phyloP scores from a whole-genome alignment of 2,113 vertebrate species.

The Pristiophorus japonicus region DNA sequence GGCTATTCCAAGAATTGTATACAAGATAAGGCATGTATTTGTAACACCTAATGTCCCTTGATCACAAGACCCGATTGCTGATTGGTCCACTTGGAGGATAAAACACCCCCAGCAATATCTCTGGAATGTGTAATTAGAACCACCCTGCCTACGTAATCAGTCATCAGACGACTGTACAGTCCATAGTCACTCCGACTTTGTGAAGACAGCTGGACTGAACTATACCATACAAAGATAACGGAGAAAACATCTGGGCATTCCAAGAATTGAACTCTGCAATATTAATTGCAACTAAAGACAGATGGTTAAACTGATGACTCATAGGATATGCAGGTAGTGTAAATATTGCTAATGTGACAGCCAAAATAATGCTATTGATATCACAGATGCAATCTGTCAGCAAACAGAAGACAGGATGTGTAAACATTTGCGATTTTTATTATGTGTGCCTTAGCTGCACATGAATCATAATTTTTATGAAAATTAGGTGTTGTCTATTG shows the following conservation, averaged over 20 bases:
- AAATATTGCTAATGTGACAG: not conserved
- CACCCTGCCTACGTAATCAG: too few relatives aligned
- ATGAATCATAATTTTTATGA: slow-evolving; percentile 30
- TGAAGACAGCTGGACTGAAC: not conserved
- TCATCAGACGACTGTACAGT: too few relatives aligned
- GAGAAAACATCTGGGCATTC: not conserved
- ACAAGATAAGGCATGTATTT: not conserved
- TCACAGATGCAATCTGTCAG: not conserved
- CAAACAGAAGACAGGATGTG: not conserved
- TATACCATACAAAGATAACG: not conserved
- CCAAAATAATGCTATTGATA: not conserved
- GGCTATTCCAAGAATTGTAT: not conserved
- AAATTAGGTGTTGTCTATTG: not conserved
- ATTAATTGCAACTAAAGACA: not conserved
- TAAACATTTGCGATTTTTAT: not conserved
- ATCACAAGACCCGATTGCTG: too few relatives aligned
- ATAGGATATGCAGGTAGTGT: not conserved
- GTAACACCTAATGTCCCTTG: too few relatives aligned
- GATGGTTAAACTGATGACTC: not conserved
- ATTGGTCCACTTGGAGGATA: too few relatives aligned
- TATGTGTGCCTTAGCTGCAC: not conserved
- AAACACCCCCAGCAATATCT: too few relatives aligned
- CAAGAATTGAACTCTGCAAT: not conserved
- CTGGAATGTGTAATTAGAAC: too few relatives aligned
- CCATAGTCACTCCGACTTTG: too few relatives aligned